These are phyloP conservation scores for Lepidurus apus DNA, from an alignment of 1,140 invertebrate species.

Conservation along the genomic window DNA sequence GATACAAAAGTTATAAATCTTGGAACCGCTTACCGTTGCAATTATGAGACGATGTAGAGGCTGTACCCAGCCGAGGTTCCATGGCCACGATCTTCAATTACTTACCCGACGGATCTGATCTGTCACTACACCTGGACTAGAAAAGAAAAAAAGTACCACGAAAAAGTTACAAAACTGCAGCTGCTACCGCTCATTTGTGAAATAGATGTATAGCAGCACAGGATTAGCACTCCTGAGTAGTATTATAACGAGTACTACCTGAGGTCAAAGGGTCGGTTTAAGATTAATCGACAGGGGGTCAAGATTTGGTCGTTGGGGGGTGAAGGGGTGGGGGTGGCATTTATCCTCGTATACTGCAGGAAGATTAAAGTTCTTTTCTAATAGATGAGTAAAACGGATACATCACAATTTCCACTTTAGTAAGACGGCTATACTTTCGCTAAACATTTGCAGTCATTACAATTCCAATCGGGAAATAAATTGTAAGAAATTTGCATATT, in stretches of 20 bases:
- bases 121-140: background rate
- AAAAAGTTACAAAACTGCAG: background rate
- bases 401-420: too few species aligned
- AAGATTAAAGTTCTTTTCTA: too few species aligned
- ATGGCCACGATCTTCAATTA: background rate
- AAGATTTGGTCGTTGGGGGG: background rate
- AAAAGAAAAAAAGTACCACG: background rate
- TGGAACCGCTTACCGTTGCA: background rate
- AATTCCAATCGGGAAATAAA: too few species aligned
- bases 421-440: too few species aligned
- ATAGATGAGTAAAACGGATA: too few species aligned
- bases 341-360: too few species aligned
- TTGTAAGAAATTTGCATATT: too few species aligned
- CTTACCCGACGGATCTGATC: background rate
- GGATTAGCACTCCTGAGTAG: background rate
- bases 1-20: too few species aligned
- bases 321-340: too few species aligned
- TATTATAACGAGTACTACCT: background rate
- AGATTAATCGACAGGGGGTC: conserved; percentile 15
- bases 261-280: background rate
- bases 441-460: too few species aligned
- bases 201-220: background rate
- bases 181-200: conserved; percentile 3
- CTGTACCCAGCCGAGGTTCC: background rate
- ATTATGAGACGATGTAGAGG: background rate